A percentile compares a stretch with the other conserved stretches of the same genome.
Conservation (phyloP, 2,888 invertebrate species). For the Gastrophysa polygoni region DNA sequence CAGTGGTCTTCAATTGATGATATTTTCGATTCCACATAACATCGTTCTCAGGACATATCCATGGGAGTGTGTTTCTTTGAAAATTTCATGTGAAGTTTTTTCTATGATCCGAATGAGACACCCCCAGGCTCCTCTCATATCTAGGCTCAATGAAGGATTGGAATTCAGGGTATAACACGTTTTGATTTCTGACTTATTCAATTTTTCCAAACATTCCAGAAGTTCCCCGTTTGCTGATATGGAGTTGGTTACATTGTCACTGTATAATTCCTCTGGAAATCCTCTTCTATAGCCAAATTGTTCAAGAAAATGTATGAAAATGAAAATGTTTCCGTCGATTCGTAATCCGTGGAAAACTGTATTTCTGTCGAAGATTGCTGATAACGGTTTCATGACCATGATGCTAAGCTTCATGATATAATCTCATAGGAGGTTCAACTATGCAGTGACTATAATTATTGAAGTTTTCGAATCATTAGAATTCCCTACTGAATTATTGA, state of each 20-base stretch:
- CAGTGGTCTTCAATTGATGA: background rate
- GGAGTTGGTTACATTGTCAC: background rate
- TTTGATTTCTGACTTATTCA: background rate
- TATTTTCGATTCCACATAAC: slow-evolving; percentile 9
- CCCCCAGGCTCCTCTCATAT: background rate
- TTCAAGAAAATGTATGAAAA: no score
- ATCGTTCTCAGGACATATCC: slow-evolving; percentile 13
- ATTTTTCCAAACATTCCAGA: no score
- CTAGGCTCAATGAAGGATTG: background rate
- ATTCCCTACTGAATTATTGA: no score
- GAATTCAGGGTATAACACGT: background rate
- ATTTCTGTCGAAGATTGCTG: background rate
- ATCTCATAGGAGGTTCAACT: no score
- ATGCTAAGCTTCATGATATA: no score
- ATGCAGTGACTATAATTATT: no score
- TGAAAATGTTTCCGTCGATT: background rate
- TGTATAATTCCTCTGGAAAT: background rate
- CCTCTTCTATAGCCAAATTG: background rate
- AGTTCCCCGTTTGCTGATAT: no score
- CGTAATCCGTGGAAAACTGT: background rate
- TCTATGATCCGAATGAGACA: background rate
- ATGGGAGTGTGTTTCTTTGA: background rate
- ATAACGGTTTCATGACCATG: no score
- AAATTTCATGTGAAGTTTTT: background rate
- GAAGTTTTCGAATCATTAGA: no score